Evolutionary conservation across 2,888 invertebrate species (phyloP), one percentile per base, ranked within the genome.

Genomic region (Orthonevra nobilis): DNA sequence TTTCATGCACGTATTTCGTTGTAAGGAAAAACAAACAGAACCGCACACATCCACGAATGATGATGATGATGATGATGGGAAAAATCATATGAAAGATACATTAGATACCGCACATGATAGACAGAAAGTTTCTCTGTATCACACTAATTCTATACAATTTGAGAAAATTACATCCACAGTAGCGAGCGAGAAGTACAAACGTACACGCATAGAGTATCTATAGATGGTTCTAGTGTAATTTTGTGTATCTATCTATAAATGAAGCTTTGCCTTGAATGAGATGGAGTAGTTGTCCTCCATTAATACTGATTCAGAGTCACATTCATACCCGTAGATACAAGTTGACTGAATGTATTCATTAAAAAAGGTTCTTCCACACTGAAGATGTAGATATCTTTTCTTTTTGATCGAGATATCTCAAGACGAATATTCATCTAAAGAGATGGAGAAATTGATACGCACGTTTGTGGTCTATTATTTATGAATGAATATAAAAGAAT

Each of bases 131-230:
- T 56, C 42, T 17, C 40, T 52, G 26, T 54, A 42, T 38, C 54
- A 36, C 32, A 63, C 79, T 79, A 79, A 79, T 79, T 72, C 66
- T 61, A 79, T 73, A 72, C 61, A 72, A 79, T 79, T 79, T 73
- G 61, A 68, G 73, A 79, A 68, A 79, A 79, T 77, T 70, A 40
- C 70, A 77, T 63, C 66, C 60, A 77, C 70, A 70, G 48, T n/a
- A 58, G 44, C 64, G 77, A 72, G n/a, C 58, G 63, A 30, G 40
- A 17, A 54, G 38, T 34, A 38, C 38, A 56, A 3, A 54, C 17
- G 34, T 9, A 19, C 12, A 23, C 48, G 23, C 12, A 10, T 32
- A 15, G 9, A 14, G 48, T 36, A 10, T 38, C 15, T 26, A 38
- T n/a, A n/a, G n/a, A n/a, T n/a, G n/a, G n/a, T n/a, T n/a, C 6